phyloP scores from a whole-genome alignment of 2,888 invertebrate genomes.

The Thysanoteuthis rhombus region DNA sequence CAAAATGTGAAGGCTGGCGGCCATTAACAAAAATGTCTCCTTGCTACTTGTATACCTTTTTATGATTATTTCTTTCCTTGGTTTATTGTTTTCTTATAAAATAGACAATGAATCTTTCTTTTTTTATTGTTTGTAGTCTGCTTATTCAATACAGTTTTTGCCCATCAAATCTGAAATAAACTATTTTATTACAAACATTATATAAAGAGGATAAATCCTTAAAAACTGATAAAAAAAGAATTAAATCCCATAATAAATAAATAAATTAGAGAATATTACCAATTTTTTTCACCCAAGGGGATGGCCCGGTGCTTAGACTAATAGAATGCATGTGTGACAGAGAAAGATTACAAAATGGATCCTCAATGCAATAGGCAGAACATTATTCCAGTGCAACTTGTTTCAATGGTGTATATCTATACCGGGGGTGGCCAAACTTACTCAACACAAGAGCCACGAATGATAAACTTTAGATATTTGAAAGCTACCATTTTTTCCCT shows the following conservation, averaged over 20 bases:
- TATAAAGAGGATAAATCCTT: neutral
- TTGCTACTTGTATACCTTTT: neutral
- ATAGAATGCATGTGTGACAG: neutral
- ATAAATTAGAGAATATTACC: neutral
- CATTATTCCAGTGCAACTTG: neutral
- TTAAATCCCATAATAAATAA: neutral
- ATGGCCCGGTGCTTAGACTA: neutral
- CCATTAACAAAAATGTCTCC: neutral
- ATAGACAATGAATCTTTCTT: neutral
- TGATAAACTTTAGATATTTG: no score
- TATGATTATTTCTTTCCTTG: neutral
- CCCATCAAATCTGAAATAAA: neutral
- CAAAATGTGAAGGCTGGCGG: neutral
- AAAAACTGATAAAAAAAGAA: neutral
- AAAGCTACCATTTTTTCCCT: no score
- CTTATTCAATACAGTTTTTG: neutral
- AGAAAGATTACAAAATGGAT: neutral
- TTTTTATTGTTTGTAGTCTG: neutral
- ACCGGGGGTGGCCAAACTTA: no score
- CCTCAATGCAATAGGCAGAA: neutral
- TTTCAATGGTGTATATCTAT: neutral
- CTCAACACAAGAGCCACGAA: no score
- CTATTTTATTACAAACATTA: neutral
- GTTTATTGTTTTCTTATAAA: neutral
- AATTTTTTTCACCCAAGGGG: neutral